Conservation (phyloP, 35 echinoderm and acorn worm species). For the Heliocidaris erythrogramma region DNA sequence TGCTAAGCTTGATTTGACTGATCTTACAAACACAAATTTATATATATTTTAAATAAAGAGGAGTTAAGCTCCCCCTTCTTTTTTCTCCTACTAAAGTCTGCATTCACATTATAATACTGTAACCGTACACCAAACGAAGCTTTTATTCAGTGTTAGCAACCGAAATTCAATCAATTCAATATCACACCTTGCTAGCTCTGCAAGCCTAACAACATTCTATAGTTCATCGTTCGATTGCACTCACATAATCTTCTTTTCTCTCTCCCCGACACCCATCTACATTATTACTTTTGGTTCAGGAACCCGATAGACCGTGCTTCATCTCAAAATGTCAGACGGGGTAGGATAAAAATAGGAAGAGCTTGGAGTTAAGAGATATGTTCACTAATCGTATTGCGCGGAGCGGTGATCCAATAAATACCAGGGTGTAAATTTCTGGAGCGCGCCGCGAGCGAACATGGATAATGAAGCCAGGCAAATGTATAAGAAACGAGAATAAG, state of each 20-base stretch:
- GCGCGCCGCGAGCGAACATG: neutral
- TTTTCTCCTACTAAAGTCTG: neutral
- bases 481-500: neutral
- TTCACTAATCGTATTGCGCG: neutral
- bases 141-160: neutral
- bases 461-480: neutral
- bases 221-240: conserved; percentile 1
- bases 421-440: conserved; percentile 1
- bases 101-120: too few species aligned
- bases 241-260: neutral
- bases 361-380: conserved; percentile 10
- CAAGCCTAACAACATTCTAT: neutral
- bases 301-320: neutral
- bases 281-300: conserved; percentile 1
- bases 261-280: conserved; percentile 1
- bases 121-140: neutral
- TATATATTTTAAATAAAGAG: too few species aligned
- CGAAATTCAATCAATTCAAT: conserved; percentile 1
- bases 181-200: neutral
- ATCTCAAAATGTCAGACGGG: neutral
- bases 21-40: too few species aligned
- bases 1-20: neutral
- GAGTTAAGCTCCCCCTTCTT: neutral
- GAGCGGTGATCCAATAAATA: neutral
- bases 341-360: conserved; percentile 11